A percentile compares a stretch with the other conserved stretches of the same genome.
Conservation (phyloP, 1,140 invertebrate species). For the Tigriopus japonicus region DNA sequence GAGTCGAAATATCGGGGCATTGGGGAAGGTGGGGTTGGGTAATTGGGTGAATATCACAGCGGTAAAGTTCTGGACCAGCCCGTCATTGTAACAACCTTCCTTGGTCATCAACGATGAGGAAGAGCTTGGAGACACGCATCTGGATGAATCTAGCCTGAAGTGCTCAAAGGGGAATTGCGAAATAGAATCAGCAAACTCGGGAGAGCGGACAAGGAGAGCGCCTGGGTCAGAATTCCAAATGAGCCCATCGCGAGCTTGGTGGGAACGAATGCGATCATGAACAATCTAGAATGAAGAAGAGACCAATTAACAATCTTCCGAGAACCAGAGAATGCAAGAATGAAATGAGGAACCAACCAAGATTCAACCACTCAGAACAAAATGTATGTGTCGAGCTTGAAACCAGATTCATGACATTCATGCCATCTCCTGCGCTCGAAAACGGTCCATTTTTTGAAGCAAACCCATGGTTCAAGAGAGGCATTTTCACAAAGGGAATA, state of each 20-base stretch:
- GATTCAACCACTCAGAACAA: too few species aligned
- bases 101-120: slow-evolving; percentile 13
- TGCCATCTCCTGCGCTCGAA: too few species aligned
- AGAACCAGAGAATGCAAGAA: too few species aligned
- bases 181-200: slow-evolving; percentile 51
- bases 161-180: slow-evolving; percentile 41
- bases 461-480: too few species aligned
- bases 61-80: background rate
- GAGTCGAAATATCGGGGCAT: background rate
- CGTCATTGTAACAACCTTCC: slow-evolving; percentile 2
- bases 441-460: too few species aligned
- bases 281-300: too few species aligned
- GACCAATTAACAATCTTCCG: too few species aligned
- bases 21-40: background rate
- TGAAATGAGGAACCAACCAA: too few species aligned
- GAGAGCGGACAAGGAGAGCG: slow-evolving; percentile 54
- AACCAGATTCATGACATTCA: too few species aligned
- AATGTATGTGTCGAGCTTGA: too few species aligned
- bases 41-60: slow-evolving; percentile 1
- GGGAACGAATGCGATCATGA: slow-evolving; percentile 41
- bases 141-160: slow-evolving; percentile 22
- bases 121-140: too few species aligned
- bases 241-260: slow-evolving; percentile 47
- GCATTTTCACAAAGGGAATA: too few species aligned
- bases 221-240: slow-evolving; percentile 79